phyloP scores from a whole-genome alignment of 2,797 vertebrate species.

The Rallus crepitans region DNA sequence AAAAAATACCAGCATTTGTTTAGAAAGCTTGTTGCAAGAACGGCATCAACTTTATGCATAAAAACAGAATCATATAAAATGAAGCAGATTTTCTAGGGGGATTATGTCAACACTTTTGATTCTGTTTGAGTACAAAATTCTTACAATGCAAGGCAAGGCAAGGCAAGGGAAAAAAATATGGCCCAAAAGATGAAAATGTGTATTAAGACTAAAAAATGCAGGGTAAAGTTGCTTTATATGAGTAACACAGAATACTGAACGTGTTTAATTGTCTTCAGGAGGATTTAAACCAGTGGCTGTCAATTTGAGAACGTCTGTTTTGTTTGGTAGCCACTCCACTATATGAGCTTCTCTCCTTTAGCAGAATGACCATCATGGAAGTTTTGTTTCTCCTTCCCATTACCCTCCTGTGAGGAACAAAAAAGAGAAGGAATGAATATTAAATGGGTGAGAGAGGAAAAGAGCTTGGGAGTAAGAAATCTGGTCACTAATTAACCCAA shows the following conservation, averaged over 20 bases:
- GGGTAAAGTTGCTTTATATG: background rate
- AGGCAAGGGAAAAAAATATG: background rate
- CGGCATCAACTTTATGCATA: background rate
- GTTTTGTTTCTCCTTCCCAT: background rate
- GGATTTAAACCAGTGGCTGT: background rate
- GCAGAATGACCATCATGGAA: background rate
- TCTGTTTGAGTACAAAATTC: background rate
- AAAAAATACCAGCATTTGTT: background rate
- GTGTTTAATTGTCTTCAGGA: background rate
- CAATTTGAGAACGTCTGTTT: background rate
- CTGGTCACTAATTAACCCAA: background rate
- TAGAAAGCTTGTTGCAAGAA: background rate
- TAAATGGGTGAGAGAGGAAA: background rate
- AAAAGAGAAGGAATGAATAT: background rate
- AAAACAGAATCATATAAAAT: background rate
- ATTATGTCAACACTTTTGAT: background rate
- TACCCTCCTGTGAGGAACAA: background rate
- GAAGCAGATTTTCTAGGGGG: background rate
- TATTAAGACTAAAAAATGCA: background rate
- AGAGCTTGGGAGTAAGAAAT: background rate
- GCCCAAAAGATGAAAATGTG: background rate
- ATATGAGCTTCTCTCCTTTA: background rate
- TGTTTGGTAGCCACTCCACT: background rate
- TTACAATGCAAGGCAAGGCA: background rate
- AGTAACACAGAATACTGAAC: background rate